Evolutionary conservation across 2,113 vertebrate species (phyloP).

Genomic region (Balaeniceps rex): DNA sequence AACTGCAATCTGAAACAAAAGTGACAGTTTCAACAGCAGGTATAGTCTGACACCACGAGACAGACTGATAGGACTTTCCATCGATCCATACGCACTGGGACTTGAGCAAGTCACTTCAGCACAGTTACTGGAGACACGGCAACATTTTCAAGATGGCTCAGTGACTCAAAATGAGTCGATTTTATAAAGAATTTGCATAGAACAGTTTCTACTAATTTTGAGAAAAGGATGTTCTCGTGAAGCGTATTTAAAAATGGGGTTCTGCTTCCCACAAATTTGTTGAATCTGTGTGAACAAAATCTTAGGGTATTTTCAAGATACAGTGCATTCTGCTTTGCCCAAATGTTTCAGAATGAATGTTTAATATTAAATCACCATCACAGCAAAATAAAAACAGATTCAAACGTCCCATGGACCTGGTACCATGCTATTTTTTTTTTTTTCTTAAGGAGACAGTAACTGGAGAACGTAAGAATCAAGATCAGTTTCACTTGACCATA

Average conservation of each 20-base stretch:
- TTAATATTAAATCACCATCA: neutral
- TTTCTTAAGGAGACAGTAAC: neutral
- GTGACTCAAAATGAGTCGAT: neutral
- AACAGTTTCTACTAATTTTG: neutral
- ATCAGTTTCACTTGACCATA: neutral
- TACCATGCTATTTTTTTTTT: neutral
- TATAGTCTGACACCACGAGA: fast-evolving
- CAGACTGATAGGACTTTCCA: neutral
- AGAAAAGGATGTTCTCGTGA: neutral
- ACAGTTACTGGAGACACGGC: neutral
- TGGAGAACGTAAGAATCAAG: neutral
- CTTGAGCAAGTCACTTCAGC: neutral
- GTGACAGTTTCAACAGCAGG: neutral
- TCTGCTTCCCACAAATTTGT: neutral
- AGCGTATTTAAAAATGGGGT: neutral
- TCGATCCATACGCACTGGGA: fast-evolving
- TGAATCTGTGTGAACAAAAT: neutral
- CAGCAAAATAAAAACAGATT: neutral
- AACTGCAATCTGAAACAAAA: slow-evolving; percentile 73
- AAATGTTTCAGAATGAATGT: neutral
- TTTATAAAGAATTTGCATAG: neutral
- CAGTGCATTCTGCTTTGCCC: neutral
- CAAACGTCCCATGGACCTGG: neutral
- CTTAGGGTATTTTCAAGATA: neutral
- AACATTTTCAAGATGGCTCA: neutral